phyloP scores from a whole-genome alignment of 2,797 vertebrate genomes.

The Xenops minutus region DNA sequence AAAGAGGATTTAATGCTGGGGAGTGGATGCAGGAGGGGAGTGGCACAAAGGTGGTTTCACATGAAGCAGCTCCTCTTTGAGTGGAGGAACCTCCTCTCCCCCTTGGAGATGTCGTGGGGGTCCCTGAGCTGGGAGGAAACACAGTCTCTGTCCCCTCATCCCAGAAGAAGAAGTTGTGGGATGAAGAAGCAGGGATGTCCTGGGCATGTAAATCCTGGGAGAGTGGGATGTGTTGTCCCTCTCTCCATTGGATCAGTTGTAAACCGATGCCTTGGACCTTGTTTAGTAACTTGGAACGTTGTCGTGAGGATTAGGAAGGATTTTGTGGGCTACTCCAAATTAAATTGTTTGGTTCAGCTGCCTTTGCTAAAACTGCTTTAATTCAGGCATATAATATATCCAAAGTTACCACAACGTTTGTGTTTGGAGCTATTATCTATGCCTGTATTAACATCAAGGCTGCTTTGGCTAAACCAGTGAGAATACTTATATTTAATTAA shows the following conservation, averaged over 20 bases:
- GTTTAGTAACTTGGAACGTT: not conserved
- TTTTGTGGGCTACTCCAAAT: not conserved
- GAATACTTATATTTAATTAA: not conserved
- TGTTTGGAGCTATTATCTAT: not conserved
- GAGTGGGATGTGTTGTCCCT: not conserved
- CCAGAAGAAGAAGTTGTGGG: not conserved
- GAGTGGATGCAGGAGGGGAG: not conserved
- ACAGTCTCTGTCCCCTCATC: not conserved
- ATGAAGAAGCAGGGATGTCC: rapidly evolving
- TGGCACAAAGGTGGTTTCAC: not conserved
- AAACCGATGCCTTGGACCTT: rapidly evolving
- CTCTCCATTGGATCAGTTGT: not conserved
- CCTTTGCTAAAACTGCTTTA: slow-evolving; percentile 13
- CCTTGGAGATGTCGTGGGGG: rapidly evolving
- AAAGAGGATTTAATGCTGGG: not conserved
- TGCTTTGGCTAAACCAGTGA: not conserved
- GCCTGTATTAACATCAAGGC: not conserved
- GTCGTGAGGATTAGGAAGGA: not conserved
- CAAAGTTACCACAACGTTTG: not conserved
- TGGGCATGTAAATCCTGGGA: rapidly evolving
- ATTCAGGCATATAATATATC: not conserved
- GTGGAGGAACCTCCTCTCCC: not conserved
- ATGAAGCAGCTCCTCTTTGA: not conserved
- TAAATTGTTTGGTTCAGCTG: slow-evolving; percentile 13
- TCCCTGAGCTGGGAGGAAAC: not conserved